These are phyloP conservation scores for Sinhomidia bicolor DNA, from an alignment of 2,888 invertebrate species.

Conservation along the genomic window DNA sequence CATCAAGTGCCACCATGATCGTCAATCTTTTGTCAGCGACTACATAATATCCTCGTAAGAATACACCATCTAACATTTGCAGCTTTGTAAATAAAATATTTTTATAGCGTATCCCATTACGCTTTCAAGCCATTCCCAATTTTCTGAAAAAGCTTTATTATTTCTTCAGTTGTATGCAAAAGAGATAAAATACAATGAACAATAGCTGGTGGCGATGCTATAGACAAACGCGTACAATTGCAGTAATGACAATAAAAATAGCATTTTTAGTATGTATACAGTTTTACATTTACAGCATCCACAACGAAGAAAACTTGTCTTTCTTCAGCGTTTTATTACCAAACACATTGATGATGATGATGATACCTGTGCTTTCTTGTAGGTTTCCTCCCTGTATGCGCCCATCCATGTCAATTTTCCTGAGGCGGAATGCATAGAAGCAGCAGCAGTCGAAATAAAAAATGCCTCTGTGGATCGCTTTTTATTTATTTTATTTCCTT, in stretches of 20 bases:
- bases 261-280: conserved; percentile 39
- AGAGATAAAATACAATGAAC: conserved; percentile 33
- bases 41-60: not conserved
- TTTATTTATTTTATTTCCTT: conserved; percentile 56
- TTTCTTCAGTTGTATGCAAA: conserved; percentile 15
- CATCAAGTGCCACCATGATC: conserved; percentile 69
- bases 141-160: conserved; percentile 12
- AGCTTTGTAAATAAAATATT: conserved; percentile 45
- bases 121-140: conserved; percentile 26
- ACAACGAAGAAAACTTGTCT: conserved; percentile 27
- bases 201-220: conserved; percentile 30
- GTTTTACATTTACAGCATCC: conserved; percentile 21
- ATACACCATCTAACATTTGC: not conserved
- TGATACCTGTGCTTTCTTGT: conserved; percentile 33
- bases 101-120: conserved; percentile 52
- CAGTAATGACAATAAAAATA: conserved; percentile 43
- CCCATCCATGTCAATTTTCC: conserved; percentile 47
- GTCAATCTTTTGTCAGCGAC: conserved; percentile 59
- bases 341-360: conserved; percentile 18
- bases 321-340: conserved; percentile 40
- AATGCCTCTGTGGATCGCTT: conserved; percentile 20
- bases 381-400: conserved; percentile 41
- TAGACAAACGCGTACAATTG: conserved; percentile 25
- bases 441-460: conserved; percentile 37
- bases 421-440: conserved; percentile 41